Evolutionary conservation across 2,888 invertebrate species (phyloP), one percentile per base, ranked within the genome.

Genomic region (Drosophila hamatofila): DNA sequence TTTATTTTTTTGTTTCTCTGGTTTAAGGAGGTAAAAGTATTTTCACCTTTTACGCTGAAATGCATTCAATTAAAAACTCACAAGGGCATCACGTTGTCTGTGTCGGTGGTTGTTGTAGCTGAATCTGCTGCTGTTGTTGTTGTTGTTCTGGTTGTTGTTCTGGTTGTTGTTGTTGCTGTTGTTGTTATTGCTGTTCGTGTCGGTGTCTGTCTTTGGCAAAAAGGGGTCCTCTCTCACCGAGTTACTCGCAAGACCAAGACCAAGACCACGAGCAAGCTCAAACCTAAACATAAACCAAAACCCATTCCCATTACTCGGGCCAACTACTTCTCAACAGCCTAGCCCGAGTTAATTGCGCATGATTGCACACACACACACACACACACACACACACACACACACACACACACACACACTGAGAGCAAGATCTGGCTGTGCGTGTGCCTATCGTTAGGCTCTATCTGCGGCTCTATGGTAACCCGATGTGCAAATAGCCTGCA

Each of bases 21-120:
- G 54, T 59, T 52, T 60, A 69, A 63, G 71, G 60, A 69, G 65
- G 67, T 74, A 80, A 72, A 70, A 74, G 73, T 81, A 74, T 84
- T 84, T 85, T 85, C 83, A 83, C 88, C 88, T 88, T 85, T 88
- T 82, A 77, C 75, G 88, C 88, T 80, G 59, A 88, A 75, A 85
- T 77, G 88, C 88, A 88, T 82, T 88, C 80, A 83, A 83, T 84
- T 82, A 84, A 88, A 83, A 83, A 80, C 83, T 84, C 80, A 73
- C 71, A 72, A 81, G 84, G 73, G 69, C 82, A 81, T 58, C 79
- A 70, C 71, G 57, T 60, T 75, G 75, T 75, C 75, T 77, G 65
- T 57, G 46, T 57, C 56, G 57, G 35, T 58, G 25, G 25, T 37
- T 41, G 23, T 70, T 69, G 30, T 60, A 51, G n/a, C 21, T 48